Percentiles rank a stretch among this genome's conserved stretches.
Evolutionary conservation across 2,113 vertebrate species (phyloP).

Genomic region (Gallinago undulata): DNA sequence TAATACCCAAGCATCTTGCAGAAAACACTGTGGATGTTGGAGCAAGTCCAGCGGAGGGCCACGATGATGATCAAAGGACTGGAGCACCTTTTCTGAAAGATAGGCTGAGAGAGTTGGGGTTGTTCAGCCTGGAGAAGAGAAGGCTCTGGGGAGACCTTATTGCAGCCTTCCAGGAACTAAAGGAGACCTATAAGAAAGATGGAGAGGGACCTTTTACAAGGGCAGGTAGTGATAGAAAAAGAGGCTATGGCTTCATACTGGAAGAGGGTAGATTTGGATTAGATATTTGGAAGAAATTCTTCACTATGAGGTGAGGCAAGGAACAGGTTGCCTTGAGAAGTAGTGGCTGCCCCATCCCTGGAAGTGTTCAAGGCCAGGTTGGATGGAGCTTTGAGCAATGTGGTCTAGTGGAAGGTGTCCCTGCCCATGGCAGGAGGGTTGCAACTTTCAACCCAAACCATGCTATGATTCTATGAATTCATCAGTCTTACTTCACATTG

Average conservation of each 20-base stretch:
- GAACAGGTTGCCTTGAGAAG: background rate
- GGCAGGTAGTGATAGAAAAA: background rate
- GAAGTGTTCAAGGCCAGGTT: background rate
- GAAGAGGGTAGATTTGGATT: background rate
- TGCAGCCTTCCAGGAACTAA: background rate
- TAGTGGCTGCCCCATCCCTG: background rate
- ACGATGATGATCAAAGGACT: background rate
- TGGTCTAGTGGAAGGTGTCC: background rate
- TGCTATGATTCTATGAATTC: background rate
- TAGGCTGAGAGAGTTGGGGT: background rate
- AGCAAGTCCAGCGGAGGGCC: background rate
- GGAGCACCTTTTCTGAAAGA: background rate
- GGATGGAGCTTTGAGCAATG: background rate
- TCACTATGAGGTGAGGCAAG: background rate
- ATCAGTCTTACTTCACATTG: background rate
- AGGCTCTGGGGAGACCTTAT: background rate
- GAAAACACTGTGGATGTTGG: background rate
- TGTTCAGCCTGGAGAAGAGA: background rate
- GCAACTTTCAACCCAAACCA: background rate
- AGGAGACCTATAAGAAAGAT: background rate
- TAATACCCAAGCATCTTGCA: background rate
- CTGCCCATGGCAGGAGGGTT: background rate
- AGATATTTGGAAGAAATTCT: background rate
- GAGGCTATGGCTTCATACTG: background rate
- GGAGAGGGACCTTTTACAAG: background rate